These are phyloP conservation scores for Sebastes iracundus DNA, from an alignment of 2,797 vertebrate genomes.

Conservation along the genomic window DNA sequence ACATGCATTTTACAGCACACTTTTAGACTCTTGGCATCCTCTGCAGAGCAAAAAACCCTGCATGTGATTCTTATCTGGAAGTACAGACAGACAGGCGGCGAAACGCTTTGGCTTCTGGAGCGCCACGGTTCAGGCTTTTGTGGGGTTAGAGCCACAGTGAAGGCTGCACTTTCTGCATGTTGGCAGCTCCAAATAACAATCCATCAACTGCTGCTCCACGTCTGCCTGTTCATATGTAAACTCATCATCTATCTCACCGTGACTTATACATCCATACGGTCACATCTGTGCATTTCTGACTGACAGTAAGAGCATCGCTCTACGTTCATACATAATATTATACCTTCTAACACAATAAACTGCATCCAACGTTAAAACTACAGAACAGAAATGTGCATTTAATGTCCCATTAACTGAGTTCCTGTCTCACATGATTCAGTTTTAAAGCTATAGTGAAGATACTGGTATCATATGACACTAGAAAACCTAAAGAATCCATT, in stretches of 20 bases:
- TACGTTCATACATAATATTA: neutral
- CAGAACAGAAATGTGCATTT: neutral
- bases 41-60: constrained; percentile 19
- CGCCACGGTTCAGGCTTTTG: constrained; percentile 35
- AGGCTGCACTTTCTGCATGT: constrained; percentile 31
- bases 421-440: neutral
- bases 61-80: constrained; percentile 66
- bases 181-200: constrained; percentile 48
- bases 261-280: constrained; percentile 9
- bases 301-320: neutral
- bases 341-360: neutral
- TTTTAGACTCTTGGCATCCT: constrained; percentile 57
- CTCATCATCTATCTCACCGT: constrained; percentile 14
- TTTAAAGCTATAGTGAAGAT: no score
- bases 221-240: constrained; percentile 32
- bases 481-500: rapidly evolving
- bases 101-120: constrained; percentile 34
- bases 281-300: neutral
- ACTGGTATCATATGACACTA: no score
- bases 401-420: neutral
- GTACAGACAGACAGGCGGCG: constrained; percentile 67
- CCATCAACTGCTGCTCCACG: constrained; percentile 32
- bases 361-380: neutral
- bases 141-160: constrained; percentile 42
- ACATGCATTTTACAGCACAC: constrained; percentile 36